phyloP scores from a whole-genome alignment of 2,113 vertebrate genomes.

The Gambusia affinis region DNA sequence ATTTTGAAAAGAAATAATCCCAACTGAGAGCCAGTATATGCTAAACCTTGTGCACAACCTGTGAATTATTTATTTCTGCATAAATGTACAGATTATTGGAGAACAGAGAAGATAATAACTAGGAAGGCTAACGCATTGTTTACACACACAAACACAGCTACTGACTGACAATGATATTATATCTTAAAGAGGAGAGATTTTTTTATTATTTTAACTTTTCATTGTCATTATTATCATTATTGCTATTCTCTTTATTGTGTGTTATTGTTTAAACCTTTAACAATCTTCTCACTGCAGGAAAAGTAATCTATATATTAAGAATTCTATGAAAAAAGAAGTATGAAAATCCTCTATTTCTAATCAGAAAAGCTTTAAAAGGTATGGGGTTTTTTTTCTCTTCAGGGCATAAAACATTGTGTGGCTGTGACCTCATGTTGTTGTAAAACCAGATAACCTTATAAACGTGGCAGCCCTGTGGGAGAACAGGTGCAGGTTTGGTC shows the following conservation, averaged over 20 bases:
- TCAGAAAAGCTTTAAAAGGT: constrained; percentile 73
- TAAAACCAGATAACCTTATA: constrained; percentile 51
- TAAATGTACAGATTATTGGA: constrained; percentile 76
- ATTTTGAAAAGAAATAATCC: constrained; percentile 53
- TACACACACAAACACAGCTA: constrained; percentile 74
- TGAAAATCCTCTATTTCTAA: constrained; percentile 79
- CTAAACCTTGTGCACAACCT: constrained; percentile 78
- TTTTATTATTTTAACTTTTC: constrained; percentile 63
- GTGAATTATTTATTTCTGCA: constrained; percentile 85
- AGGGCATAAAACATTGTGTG: constrained; percentile 69
- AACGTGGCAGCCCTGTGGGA: constrained; percentile 32
- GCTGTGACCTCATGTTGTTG: constrained; percentile 70
- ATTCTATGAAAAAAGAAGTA: constrained; percentile 68
- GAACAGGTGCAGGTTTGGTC: constrained; percentile 19
- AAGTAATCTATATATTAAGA: constrained; percentile 76
- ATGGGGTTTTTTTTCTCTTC: constrained; percentile 25
- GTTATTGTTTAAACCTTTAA: constrained; percentile 71
- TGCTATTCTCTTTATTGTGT: constrained; percentile 68
- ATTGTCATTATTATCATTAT: constrained; percentile 73
- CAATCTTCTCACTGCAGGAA: constrained; percentile 65
- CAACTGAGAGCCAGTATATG: constrained; percentile 79
- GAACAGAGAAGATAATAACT: constrained; percentile 73
- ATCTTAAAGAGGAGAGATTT: constrained; percentile 60
- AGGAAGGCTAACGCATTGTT: constrained; percentile 79
- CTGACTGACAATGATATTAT: constrained; percentile 77